These are phyloP conservation scores for Esox niger DNA, from an alignment of 2,113 vertebrate species.

Conservation along the genomic window DNA sequence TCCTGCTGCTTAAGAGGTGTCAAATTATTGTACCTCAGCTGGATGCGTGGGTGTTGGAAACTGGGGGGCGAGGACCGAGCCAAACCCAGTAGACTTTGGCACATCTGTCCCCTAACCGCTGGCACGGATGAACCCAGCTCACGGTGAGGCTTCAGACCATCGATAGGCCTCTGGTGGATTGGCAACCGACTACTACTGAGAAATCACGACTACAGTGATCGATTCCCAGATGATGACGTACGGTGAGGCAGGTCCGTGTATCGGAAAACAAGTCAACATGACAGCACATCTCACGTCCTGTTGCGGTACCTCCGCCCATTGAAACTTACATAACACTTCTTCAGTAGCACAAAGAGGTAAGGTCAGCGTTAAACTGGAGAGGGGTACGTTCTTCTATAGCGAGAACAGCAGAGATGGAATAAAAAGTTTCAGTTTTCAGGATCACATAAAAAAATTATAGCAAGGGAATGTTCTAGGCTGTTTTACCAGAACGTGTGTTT, in stretches of 20 bases:
- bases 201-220: conserved; percentile 42
- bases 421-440: conserved; percentile 44
- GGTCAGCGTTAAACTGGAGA: conserved; percentile 21
- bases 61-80: conserved; percentile 66
- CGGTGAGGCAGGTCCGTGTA: conserved; percentile 31
- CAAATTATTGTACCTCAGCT: conserved; percentile 85
- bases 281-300: conserved; percentile 56
- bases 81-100: conserved; percentile 79
- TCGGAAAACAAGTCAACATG: conserved; percentile 53
- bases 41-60: conserved; percentile 67
- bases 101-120: conserved; percentile 71
- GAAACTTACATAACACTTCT: conserved; percentile 21
- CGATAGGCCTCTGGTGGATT: conserved; percentile 53
- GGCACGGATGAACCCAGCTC: conserved; percentile 59
- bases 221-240: conserved; percentile 34
- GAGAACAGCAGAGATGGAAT: conserved; percentile 16
- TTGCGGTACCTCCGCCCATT: conserved; percentile 13
- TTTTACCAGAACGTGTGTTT: conserved; percentile 46
- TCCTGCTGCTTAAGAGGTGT: conserved; percentile 80
- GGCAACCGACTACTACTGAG: conserved; percentile 24
- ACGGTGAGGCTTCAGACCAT: conserved; percentile 52
- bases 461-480: conserved; percentile 36
- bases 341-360: conserved; percentile 15
- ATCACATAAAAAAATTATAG: conserved; percentile 58
- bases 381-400: conserved; percentile 18